phyloP scores from a whole-genome alignment of 2,113 vertebrate genomes.

The Chaetodon auriga region DNA sequence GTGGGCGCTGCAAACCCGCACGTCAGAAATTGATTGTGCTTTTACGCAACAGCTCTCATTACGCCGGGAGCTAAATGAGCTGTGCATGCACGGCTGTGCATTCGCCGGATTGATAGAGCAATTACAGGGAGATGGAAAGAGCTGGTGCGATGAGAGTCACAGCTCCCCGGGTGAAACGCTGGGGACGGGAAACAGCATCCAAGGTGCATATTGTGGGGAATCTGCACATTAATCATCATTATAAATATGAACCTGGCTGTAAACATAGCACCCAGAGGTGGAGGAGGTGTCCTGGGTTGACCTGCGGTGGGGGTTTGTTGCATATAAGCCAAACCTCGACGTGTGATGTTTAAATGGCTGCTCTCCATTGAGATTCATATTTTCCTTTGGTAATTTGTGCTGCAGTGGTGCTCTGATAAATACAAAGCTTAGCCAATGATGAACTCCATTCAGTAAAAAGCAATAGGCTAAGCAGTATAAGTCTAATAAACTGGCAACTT shows the following conservation, averaged over 20 bases:
- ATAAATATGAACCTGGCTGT: conserved; percentile 14
- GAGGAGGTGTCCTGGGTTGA: conserved; percentile 8
- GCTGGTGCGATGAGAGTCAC: conserved; percentile 46
- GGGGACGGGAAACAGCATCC: conserved; percentile 2
- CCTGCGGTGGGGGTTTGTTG: background rate
- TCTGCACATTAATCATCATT: conserved; percentile 24
- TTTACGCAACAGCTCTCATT: conserved; percentile 67
- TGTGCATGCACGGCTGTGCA: background rate
- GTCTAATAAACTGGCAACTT: background rate
- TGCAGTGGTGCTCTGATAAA: background rate
- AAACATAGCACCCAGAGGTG: background rate
- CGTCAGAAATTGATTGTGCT: conserved; percentile 73
- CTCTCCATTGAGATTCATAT: background rate
- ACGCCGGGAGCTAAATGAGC: conserved; percentile 68
- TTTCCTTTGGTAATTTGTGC: background rate
- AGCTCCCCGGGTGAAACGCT: conserved; percentile 38
- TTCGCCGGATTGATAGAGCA: conserved; percentile 62
- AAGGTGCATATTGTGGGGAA: conserved; percentile 11
- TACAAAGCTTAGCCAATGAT: background rate
- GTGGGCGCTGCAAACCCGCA: conserved; percentile 60
- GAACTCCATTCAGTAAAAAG: background rate
- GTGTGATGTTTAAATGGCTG: background rate
- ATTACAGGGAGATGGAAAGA: conserved; percentile 63
- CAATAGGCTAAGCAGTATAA: background rate
- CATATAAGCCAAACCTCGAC: background rate